Evolutionary conservation across 2,797 vertebrate species (phyloP), one percentile per base, ranked within the genome.

Genomic region (Lacerta agilis): DNA sequence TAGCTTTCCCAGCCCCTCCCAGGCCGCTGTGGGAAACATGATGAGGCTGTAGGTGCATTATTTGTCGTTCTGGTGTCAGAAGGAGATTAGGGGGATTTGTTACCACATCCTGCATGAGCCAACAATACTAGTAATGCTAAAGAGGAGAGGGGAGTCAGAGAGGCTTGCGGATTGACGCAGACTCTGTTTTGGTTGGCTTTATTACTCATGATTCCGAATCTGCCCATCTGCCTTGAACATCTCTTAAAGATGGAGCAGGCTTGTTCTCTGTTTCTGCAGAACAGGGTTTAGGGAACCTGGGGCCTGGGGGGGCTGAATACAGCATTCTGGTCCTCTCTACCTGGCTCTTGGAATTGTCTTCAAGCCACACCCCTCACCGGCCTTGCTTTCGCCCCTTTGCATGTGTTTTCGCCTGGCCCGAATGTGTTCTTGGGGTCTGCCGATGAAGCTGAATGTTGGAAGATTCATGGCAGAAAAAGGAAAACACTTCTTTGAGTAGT

Each of bases 1-100:
- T 89, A 87, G n/a, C 88, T 92, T 88, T 93, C 83, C 90, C 88
- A 89, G 81, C 72, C 77, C 87, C 88, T 86, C 88, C 80, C 73
- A 33, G 36, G n/a, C 80, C 79, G 36, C 82, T 78, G 71, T 78
- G 86, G 86, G 87, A 89, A 90, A 89, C 80, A 81, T 0, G 75
- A 88, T 86, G 86, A 87, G 72, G 82, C 87, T 58, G 67, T 81
- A 85, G 85, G 87, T 86, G 76, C 87, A 69, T 87, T 86, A 85
- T 76, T 75, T n/a, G 9, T 85, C 73, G 9, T 88, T 87, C 66
- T 75, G 72, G 79, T 71, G 77, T 88, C 90, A 76, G 87, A 83
- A 77, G 79, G 79, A 85, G 92, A 91, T 90, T 79, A 86, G 13
- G 25, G 79, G 66, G 85, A 86, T 93, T 90, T 93, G 87, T 89